Conservation (phyloP, 2,888 invertebrate species). For the Arctia plantaginis region DNA sequence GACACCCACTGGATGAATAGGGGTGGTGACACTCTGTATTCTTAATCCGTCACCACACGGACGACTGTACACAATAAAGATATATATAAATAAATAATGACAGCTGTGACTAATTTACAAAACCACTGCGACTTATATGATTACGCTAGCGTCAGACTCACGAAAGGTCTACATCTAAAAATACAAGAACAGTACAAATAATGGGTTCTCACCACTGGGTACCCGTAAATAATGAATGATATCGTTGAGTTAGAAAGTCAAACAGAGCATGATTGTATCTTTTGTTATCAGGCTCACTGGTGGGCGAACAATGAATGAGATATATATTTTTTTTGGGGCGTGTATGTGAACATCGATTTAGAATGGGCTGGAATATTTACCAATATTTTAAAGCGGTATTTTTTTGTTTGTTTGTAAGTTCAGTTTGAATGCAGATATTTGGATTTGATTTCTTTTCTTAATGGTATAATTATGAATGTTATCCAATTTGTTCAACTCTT, state of each 20-base stretch:
- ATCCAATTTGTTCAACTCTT: no score
- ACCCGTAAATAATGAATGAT: constrained; percentile 13
- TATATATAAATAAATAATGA: no score
- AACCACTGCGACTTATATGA: no score
- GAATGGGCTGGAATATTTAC: background rate
- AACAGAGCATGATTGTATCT: constrained; percentile 23
- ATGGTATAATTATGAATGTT: background rate
- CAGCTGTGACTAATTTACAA: no score
- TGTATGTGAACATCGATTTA: constrained; percentile 5
- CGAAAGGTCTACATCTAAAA: no score
- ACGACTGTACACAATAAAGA: no score
- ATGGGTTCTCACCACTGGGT: background rate
- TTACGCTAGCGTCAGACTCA: no score
- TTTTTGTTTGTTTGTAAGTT: background rate
- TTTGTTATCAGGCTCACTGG: constrained; percentile 39
- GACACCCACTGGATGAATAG: no score
- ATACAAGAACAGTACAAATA: no score
- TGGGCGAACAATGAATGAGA: constrained; percentile 35
- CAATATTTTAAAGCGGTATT: background rate
- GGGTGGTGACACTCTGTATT: no score
- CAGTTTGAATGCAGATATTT: background rate
- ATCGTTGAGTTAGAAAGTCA: constrained; percentile 37
- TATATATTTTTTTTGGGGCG: constrained; percentile 28
- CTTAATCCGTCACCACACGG: no score
- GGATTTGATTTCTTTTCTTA: background rate